phyloP scores from a whole-genome alignment of 2,888 invertebrate genomes.

The Drosophila meridiana region DNA sequence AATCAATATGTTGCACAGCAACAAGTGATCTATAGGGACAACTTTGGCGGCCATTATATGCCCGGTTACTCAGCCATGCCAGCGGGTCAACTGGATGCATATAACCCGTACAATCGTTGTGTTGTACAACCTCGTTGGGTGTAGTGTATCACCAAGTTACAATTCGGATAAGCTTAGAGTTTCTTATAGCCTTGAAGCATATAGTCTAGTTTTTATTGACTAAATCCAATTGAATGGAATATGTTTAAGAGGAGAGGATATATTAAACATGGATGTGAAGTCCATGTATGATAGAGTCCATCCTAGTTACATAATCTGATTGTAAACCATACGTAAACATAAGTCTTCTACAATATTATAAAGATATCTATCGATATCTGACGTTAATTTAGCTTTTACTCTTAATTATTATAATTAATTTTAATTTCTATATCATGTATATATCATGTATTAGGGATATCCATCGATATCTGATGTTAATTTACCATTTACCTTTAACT shows the following conservation, averaged over 20 bases:
- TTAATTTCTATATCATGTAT: no score
- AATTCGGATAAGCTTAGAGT: slow-evolving; percentile 5
- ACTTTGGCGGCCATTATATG: neutral
- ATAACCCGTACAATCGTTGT: slow-evolving; percentile 3
- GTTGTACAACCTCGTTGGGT: slow-evolving; percentile 59
- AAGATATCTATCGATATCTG: neutral
- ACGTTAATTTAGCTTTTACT: neutral
- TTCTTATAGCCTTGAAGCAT: neutral
- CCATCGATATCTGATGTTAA: no score
- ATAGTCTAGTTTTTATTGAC: neutral
- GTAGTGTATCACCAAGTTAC: slow-evolving; percentile 68
- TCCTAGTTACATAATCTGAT: neutral
- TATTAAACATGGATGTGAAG: neutral
- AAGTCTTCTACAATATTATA: neutral
- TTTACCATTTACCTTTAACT: no score
- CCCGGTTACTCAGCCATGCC: slow-evolving; percentile 5
- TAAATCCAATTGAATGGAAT: neutral
- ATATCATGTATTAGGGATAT: no score
- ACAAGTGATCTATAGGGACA: slow-evolving; percentile 2
- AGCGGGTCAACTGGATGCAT: slow-evolving; percentile 6
- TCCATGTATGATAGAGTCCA: neutral
- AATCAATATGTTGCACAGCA: slow-evolving; percentile 7
- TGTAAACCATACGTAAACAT: neutral
- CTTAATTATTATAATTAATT: no score
- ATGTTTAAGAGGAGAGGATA: neutral